Base-by-base conservation (phyloP, 2,797 vertebrate species). In the Borostomias antarcticus region DNA sequence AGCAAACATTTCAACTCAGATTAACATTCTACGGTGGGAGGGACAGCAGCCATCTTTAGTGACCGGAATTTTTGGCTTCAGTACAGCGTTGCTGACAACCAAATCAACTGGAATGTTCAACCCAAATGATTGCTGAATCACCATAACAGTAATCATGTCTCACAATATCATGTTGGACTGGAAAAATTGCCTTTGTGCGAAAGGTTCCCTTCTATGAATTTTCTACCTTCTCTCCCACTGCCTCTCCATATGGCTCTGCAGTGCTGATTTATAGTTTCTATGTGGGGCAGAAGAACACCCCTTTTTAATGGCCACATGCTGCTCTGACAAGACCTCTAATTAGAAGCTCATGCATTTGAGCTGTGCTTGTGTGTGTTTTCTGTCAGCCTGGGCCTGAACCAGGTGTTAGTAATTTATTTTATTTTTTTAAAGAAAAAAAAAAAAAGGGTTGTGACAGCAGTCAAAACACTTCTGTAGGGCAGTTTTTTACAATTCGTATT, bases 301-400 rank as follows among this genome's bases (percentile, higher is more conserved):
- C 47, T 66, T 47, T 63, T 58, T 58, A 70, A 67, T 10, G 40
- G 66, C 62, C 60, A 60, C 51, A 32, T 64, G 64, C 52, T 51
- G 8, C 43, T 43, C 19, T 8, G 54, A 48, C 29, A 69, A 66
- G 4, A 26, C 30, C 23, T 37, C 4, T 56, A 60, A 68, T 45
- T 19, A 21, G 37, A 63, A 37, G 35, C 58, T 26, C 48, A 65
- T 58, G 51, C 50, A 54, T 33, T 50, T 19, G 35, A 28, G 50
- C 28, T 26, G 9, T 35, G 32, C 33, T 25, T 23, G 37, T 45
- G 33, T 23, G 21, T 43, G 13, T 25, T 58, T 53, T 47, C 52
- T 21, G 57, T 56, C 29, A 35, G 40, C 37, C 66, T 37, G 52
- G 45, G n/a, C 21, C 26, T 11, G 23, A 35, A 53, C 62, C 57